Base-by-base conservation (phyloP, 2,888 invertebrate species). In the Eupithecia insigniata region DNA sequence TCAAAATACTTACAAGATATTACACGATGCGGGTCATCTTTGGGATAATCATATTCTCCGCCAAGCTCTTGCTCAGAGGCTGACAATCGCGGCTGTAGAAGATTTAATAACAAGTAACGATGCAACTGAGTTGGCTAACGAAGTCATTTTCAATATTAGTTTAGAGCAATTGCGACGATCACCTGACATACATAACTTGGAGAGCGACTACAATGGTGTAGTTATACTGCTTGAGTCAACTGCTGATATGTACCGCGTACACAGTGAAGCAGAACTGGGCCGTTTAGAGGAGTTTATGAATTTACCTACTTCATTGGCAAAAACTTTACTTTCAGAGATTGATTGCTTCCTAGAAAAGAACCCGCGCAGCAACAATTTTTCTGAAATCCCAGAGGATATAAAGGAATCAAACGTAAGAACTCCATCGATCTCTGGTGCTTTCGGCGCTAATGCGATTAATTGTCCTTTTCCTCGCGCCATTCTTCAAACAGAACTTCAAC, bases 1-100 rank as follows among this genome's bases (percentile, higher is more conserved):
- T 18, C 86, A 84, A 60, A 85, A 89, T 74, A 91, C 90, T 0
- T 90, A 85, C 75, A 76, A 73, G 34, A 79, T 92, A 71, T 81
- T 93, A 70, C 84, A 89, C 67, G 85, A 91, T 62, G 88, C 91
- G 1, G 87, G 88, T 30, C 90, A 90, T 82, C 83, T 93, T 26
- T 92, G 90, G 88, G 90, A 92, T 77, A 82, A 86, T 71, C 93
- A 92, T 78, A 89, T 92, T 76, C 70, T 89, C 67, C 89, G 93
- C 14, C 82, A 87, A 32, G 89, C 87, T 70, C 83, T 88, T n/a
- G 90, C 87, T 28, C 91, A 90, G 78, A 91, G 89, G 73, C 78
- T 93, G 36, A 90, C 89, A 6, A 85, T 90, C 66, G 85, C 90
- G n/a, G 87, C 89, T 43, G 89, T 93, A 7, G 93, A 93, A 84